Conservation (phyloP, 1,140 invertebrate genomes). For the Gryon sp. region DNA sequence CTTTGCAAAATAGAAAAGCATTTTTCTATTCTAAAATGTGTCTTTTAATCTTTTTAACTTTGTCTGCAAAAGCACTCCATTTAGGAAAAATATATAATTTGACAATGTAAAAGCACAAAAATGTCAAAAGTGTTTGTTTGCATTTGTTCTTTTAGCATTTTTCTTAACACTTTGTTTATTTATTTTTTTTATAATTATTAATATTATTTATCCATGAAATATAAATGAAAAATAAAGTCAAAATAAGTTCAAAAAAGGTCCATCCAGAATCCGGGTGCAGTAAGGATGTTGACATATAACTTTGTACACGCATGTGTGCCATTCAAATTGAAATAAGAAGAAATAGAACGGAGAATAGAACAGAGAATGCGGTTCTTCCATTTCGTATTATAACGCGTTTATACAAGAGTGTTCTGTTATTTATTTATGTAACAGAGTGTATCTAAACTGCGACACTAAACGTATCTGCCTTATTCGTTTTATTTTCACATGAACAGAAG, state of each 20-base stretch:
- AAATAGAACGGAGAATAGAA: no score
- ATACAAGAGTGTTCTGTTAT: constrained; percentile 26
- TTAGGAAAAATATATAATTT: neutral
- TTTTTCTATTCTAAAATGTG: no score
- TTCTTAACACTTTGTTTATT: neutral
- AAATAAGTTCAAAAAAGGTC: constrained; percentile 25
- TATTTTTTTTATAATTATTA: constrained; percentile 17
- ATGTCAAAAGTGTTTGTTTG: constrained; percentile 21
- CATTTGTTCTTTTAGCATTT: constrained; percentile 17
- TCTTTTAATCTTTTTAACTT: no score
- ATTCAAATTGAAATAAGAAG: constrained; percentile 37
- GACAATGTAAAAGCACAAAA: constrained; percentile 2
- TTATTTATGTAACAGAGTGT: constrained; percentile 38
- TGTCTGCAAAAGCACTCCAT: no score
- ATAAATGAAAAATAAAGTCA: constrained; percentile 16
- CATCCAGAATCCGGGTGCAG: neutral
- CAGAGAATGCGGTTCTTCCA: constrained; percentile 27
- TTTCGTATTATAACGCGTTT: constrained; percentile 32
- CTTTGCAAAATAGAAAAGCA: no score
- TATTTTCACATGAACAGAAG: constrained; percentile 23
- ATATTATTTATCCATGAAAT: constrained; percentile 7
- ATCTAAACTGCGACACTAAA: constrained; percentile 29
- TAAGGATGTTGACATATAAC: constrained; percentile 39
- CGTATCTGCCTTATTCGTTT: constrained; percentile 30
- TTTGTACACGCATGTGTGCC: constrained; percentile 44